Percentiles rank a stretch among this genome's conserved stretches.
phyloP scores from a whole-genome alignment of 2,113 vertebrate genomes.

The Chrysochloris asiatica region DNA sequence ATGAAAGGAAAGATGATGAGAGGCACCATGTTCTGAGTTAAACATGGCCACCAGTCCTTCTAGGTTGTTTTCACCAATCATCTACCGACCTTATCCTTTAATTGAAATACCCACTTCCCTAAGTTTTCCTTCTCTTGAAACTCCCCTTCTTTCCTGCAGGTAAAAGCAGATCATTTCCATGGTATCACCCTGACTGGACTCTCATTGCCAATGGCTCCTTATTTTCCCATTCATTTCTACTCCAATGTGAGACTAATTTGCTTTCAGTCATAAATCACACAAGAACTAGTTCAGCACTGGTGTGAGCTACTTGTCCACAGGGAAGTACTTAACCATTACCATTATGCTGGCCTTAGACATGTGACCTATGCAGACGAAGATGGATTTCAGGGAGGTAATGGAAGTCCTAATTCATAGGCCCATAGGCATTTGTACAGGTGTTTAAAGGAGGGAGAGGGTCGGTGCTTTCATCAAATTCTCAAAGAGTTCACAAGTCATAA shows the following conservation, averaged over 20 bases:
- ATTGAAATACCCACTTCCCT: background rate
- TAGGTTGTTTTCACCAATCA: background rate
- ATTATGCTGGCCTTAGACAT: background rate
- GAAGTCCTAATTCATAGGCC: background rate
- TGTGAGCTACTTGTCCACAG: background rate
- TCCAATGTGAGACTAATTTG: background rate
- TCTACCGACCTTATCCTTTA: background rate
- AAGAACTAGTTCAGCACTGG: background rate
- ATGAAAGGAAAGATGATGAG: accelerated
- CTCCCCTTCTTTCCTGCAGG: background rate
- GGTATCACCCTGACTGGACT: background rate
- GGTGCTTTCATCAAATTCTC: background rate
- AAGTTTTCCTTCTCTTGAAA: background rate
- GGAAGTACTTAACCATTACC: background rate
- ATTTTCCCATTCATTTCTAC: background rate
- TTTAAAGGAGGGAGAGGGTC: background rate
- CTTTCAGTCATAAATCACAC: background rate
- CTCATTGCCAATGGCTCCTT: background rate
- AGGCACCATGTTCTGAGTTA: background rate
- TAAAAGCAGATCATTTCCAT: background rate
- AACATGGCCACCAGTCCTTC: accelerated
- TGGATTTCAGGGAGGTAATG: background rate
- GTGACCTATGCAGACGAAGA: background rate
- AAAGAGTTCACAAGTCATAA: background rate
- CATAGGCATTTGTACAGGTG: background rate